These are phyloP conservation scores for Phrynosoma platyrhinos DNA, from an alignment of 2,113 vertebrate species.

Conservation along the genomic window DNA sequence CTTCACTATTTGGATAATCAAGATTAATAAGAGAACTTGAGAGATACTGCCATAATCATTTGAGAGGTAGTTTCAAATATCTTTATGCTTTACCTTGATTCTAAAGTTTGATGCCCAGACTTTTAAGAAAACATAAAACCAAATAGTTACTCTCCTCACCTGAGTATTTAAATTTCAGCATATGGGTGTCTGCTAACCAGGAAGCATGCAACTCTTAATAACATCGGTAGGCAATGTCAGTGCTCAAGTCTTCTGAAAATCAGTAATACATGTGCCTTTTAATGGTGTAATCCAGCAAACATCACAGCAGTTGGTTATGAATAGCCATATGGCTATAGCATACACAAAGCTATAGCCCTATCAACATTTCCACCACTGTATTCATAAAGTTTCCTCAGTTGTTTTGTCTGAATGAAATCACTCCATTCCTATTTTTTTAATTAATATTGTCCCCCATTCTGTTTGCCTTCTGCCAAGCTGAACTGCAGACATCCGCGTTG, in stretches of 20 bases:
- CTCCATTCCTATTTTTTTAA: slow-evolving; percentile 63
- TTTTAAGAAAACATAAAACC: neutral
- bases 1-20: neutral
- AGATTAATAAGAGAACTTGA: neutral
- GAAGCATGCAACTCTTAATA: neutral
- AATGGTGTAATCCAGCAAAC: neutral
- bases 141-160: accelerated
- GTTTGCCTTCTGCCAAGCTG: slow-evolving; percentile 86
- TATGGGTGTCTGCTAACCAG: accelerated
- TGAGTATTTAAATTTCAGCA: accelerated
- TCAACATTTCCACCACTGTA: slow-evolving; percentile 2
- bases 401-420: slow-evolving; percentile 48
- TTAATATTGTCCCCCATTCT: slow-evolving; percentile 77
- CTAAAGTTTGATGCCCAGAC: neutral
- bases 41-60: neutral
- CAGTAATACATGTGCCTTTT: slow-evolving; percentile 56
- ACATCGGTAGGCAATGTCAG: slow-evolving; percentile 12
- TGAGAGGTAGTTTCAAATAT: neutral
- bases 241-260: neutral
- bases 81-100: neutral
- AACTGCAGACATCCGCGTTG: slow-evolving; percentile 77
- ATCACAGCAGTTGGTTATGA: slow-evolving; percentile 30
- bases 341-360: neutral
- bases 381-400: neutral
- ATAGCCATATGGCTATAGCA: neutral